Evolutionary conservation across 2,797 vertebrate genomes (phyloP).

Genomic region (Tinamus major): DNA sequence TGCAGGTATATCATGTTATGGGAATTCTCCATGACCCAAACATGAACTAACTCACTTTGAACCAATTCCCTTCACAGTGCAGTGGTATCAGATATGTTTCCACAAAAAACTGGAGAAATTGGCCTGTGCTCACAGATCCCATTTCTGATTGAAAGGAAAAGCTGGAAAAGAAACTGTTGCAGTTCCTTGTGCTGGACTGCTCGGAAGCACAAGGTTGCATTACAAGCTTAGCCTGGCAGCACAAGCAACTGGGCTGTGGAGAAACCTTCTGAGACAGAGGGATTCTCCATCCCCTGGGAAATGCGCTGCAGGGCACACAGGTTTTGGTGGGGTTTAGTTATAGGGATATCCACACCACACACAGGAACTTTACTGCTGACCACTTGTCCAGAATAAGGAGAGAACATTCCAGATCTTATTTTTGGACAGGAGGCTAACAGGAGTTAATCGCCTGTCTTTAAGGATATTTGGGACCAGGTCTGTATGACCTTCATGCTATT

Average conservation of each 20-base stretch:
- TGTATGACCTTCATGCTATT: conserved; percentile 47
- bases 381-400: conserved; percentile 50
- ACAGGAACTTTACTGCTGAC: background rate
- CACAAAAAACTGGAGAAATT: background rate
- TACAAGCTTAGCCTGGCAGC: background rate
- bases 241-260: background rate
- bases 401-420: conserved; percentile 57
- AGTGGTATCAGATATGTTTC: background rate
- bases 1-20: background rate
- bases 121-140: background rate
- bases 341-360: accelerated
- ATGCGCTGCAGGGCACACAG: background rate
- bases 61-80: background rate
- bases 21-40: background rate
- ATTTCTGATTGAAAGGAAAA: background rate
- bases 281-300: accelerated
- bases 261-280: accelerated
- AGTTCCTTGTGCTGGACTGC: background rate
- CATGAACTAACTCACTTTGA: too few species aligned
- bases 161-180: background rate
- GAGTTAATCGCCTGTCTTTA: conserved; percentile 43
- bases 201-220: background rate
- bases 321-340: background rate
- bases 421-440: conserved; percentile 33
- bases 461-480: conserved; percentile 41